A percentile compares a stretch with the other conserved stretches of the same genome.
These are phyloP conservation scores for Drosophila anceps DNA, from an alignment of 2,888 invertebrate genomes.

Conservation along the genomic window DNA sequence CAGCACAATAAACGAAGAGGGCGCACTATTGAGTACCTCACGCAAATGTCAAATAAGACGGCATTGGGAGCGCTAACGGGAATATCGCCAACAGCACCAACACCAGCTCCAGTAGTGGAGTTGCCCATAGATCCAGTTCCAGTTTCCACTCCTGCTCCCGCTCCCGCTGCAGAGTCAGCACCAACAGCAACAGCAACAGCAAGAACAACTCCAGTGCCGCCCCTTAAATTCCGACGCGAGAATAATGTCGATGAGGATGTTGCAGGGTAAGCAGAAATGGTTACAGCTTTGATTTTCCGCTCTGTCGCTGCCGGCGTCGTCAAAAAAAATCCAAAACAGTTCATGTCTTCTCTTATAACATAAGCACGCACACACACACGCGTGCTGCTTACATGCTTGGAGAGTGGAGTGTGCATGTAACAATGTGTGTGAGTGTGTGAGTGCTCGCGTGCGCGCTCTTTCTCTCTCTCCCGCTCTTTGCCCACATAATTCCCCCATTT, in stretches of 20 bases:
- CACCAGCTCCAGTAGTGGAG: constrained; percentile 23
- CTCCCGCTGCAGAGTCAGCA: constrained; percentile 16
- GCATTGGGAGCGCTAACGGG: constrained; percentile 28
- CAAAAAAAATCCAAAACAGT: constrained; percentile 55
- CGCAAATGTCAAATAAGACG: constrained; percentile 45
- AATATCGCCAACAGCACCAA: constrained; percentile 35
- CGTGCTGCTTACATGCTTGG: constrained; percentile 3
- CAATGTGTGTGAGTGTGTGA: constrained; percentile 25
- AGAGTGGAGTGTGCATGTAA: constrained; percentile 9
- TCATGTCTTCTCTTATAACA: constrained; percentile 10
- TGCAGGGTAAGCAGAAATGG: constrained; percentile 65
- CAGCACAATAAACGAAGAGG: constrained; percentile 69
- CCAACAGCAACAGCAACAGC: background rate
- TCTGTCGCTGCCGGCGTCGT: constrained; percentile 16
- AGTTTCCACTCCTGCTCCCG: background rate
- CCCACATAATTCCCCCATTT: constrained; percentile 51
- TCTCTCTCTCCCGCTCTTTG: constrained; percentile 24
- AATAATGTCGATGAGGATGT: constrained; percentile 71
- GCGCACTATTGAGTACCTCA: constrained; percentile 71
- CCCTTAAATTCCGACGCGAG: constrained; percentile 64
- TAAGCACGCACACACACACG: constrained; percentile 1
- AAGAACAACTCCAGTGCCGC: constrained; percentile 55
- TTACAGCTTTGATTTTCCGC: constrained; percentile 13
- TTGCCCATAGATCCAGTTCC: constrained; percentile 25
- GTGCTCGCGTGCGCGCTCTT: constrained; percentile 13